Evolutionary conservation across 2,888 invertebrate species (phyloP).

Genomic region (Ormyrus labotus): DNA sequence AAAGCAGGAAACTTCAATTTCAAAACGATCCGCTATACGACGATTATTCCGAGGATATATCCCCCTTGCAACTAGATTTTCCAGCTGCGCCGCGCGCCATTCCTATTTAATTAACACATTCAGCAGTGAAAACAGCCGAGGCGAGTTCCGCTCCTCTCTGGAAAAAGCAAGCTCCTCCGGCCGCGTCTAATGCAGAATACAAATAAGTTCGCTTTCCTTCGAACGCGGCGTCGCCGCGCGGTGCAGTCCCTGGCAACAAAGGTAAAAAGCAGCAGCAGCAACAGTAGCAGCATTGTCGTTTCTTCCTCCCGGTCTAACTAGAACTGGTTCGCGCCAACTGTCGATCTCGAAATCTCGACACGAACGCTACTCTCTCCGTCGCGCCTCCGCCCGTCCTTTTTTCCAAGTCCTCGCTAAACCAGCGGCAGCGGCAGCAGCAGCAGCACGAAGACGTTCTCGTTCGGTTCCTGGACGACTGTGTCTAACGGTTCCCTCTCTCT

Average conservation of each 20-base stretch:
- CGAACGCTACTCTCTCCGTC: constrained; percentile 19
- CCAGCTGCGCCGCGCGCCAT: too few species aligned
- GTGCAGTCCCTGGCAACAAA: not conserved
- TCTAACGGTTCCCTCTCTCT: constrained; percentile 62
- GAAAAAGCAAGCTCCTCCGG: too few species aligned
- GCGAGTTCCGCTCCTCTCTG: too few species aligned
- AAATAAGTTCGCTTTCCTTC: constrained; percentile 35
- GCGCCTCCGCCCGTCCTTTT: constrained; percentile 13
- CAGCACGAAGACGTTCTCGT: constrained; percentile 24
- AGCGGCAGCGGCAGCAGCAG: not conserved
- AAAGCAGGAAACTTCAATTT: too few species aligned
- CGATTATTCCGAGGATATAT: too few species aligned
- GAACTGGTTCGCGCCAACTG: constrained; percentile 20
- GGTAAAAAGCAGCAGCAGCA: not conserved
- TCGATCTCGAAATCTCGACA: constrained; percentile 28
- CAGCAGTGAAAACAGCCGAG: too few species aligned
- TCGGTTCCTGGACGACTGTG: constrained; percentile 31
- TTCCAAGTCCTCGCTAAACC: not conserved
- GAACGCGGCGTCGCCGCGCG: too few species aligned
- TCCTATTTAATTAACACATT: too few species aligned
- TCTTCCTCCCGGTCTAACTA: constrained; percentile 5
- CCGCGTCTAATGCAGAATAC: not conserved
- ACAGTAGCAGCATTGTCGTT: not conserved
- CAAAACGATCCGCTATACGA: too few species aligned
- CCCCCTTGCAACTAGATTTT: too few species aligned